These are phyloP conservation scores for Lysandra bellargus DNA, from an alignment of 2,888 invertebrate species.

Conservation along the genomic window DNA sequence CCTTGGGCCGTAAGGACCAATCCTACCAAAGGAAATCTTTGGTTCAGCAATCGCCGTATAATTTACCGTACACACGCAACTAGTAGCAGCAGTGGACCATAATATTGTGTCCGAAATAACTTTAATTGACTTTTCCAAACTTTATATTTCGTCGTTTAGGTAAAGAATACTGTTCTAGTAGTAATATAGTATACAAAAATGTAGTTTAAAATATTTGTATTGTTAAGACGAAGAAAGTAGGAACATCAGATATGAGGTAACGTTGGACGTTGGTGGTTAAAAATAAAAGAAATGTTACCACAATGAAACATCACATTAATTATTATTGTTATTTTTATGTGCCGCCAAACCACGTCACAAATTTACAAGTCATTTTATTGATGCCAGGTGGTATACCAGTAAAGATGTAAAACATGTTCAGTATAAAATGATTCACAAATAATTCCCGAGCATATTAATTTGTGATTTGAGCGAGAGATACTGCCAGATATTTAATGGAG, in stretches of 20 bases:
- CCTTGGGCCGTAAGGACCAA: no score
- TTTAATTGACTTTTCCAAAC: not conserved
- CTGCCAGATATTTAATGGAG: constrained; percentile 41
- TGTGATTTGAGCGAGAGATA: constrained; percentile 35
- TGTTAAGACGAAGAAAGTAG: not conserved
- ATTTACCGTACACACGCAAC: no score
- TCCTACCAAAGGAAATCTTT: no score
- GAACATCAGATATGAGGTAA: not conserved
- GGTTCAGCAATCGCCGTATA: no score
- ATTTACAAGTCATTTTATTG: not conserved
- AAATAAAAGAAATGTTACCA: not conserved
- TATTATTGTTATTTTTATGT: not conserved
- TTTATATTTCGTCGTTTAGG: not conserved
- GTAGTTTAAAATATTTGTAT: not conserved
- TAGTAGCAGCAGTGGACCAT: no score
- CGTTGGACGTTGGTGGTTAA: not conserved
- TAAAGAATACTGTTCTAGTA: not conserved
- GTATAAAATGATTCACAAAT: not conserved
- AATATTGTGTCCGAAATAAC: not conserved
- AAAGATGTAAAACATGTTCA: constrained; percentile 1
- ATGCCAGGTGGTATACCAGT: not conserved
- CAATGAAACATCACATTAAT: not conserved
- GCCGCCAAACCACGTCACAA: not conserved
- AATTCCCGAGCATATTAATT: constrained; percentile 29
- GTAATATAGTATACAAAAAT: not conserved